Evolutionary conservation across 2,113 vertebrate genomes (phyloP).

Genomic region (Etheostoma cragini): DNA sequence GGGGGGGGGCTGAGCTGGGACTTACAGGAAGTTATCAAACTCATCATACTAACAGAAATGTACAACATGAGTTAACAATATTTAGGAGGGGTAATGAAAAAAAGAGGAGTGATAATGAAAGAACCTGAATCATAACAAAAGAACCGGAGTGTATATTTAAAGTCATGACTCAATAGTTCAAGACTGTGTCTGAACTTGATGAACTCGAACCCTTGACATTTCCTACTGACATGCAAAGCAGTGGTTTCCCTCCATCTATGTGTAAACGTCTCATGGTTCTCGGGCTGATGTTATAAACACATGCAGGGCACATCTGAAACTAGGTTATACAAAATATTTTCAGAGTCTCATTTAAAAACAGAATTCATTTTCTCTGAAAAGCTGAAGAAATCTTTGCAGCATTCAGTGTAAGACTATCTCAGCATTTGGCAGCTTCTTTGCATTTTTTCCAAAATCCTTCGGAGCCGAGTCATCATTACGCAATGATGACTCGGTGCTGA

Average conservation of each 20-base stretch:
- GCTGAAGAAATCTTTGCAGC: not conserved
- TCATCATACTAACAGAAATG: too few species aligned
- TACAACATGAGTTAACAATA: not conserved
- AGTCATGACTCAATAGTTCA: too few species aligned
- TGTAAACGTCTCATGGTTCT: too few species aligned
- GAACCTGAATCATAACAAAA: too few species aligned
- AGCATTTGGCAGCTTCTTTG: not conserved
- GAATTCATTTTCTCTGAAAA: conserved; percentile 30
- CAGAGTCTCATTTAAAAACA: not conserved
- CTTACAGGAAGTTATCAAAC: too few species aligned
- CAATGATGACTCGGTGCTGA: not conserved
- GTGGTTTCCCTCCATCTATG: not conserved
- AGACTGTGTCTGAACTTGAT: too few species aligned
- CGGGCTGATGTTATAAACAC: conserved; percentile 46
- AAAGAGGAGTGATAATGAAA: too few species aligned
- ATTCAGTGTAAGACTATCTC: not conserved
- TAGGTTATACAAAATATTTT: conserved; percentile 12
- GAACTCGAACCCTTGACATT: not conserved
- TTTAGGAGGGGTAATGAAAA: not conserved
- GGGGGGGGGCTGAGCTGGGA: too few species aligned
- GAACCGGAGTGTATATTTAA: too few species aligned
- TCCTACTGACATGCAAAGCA: not conserved
- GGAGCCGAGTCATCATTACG: conserved; percentile 21
- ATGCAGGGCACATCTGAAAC: conserved; percentile 9
- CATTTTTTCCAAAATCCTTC: not conserved